Percentiles rank a stretch among this genome's conserved stretches.
Evolutionary conservation across 1,140 invertebrate genomes (phyloP).

Genomic region (Apolygus lucorum): DNA sequence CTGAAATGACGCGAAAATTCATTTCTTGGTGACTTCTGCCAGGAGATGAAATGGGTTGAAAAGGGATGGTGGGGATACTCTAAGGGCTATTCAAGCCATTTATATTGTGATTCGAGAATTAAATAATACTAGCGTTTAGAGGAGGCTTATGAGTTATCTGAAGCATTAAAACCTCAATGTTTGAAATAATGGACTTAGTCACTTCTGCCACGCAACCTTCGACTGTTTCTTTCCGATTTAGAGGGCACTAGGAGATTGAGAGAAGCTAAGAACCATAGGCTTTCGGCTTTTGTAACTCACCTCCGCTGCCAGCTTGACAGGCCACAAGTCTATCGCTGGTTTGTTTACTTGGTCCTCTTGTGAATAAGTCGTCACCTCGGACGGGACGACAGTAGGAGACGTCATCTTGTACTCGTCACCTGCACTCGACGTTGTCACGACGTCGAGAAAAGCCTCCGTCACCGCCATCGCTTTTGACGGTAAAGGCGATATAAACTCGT

Average conservation of each 20-base stretch:
- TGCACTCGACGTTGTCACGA: neutral
- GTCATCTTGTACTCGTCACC: neutral
- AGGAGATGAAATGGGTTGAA: neutral
- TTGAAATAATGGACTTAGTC: no score
- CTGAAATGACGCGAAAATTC: no score
- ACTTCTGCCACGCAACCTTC: no score
- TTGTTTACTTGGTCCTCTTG: constrained; percentile 37
- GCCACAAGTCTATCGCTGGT: constrained; percentile 49
- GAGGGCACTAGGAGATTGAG: neutral
- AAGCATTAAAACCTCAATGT: no score
- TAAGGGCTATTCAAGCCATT: neutral
- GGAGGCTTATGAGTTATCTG: no score
- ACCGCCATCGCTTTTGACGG: neutral
- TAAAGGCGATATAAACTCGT: neutral
- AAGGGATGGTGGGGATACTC: neutral
- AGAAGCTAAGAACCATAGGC: neutral
- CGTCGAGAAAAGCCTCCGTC: neutral
- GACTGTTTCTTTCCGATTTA: neutral
- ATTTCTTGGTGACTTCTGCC: neutral
- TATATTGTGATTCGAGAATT: neutral
- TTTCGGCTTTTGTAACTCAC: no score
- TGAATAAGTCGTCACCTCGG: neutral
- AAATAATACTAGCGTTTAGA: neutral
- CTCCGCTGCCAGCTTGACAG: constrained; percentile 68
- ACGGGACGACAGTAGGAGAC: neutral